A percentile compares a stretch with the other conserved stretches of the same genome.
phyloP scores from a whole-genome alignment of 35 echinoderm and acorn worm genomes.

The Strongylocentrotus purpuratus region DNA sequence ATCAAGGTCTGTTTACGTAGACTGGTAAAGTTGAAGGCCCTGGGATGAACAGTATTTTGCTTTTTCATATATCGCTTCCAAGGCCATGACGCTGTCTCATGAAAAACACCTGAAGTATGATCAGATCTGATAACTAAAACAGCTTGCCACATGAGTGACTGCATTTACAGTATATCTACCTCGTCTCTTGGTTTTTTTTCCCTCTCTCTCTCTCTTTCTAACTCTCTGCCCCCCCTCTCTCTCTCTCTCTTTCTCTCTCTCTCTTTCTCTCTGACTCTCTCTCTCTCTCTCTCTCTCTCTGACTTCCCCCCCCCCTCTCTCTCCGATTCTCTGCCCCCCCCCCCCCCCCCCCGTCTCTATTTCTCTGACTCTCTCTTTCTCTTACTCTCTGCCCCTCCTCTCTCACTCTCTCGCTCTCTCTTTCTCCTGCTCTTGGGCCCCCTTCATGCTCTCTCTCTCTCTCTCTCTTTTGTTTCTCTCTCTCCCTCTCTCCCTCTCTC shows the following conservation, averaged over 20 bases:
- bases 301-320: neutral
- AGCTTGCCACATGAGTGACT: neutral
- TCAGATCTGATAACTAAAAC: constrained; percentile 22
- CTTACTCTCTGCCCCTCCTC: neutral
- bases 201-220: no score
- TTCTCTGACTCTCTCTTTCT: neutral
- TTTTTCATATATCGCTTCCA: neutral
- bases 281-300: neutral
- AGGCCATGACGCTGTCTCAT: neutral
- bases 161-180: no score
- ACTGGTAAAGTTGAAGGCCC: no score
- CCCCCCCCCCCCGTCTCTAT: no score
- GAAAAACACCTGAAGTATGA: constrained; percentile 21
- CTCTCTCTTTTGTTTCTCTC: neutral
- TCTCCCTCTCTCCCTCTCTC: neutral
- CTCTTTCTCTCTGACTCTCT: neutral
- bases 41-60: no score
- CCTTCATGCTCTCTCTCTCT: neutral
- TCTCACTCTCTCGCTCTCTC: neutral
- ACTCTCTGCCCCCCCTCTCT: no score
- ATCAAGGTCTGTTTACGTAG: no score
- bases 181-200: no score
- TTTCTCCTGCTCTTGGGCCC: neutral
- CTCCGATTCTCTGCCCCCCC: no score
- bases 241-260: no score